phyloP scores from a whole-genome alignment of 2,113 vertebrate genomes.

The Ceuthmochares aereus region DNA sequence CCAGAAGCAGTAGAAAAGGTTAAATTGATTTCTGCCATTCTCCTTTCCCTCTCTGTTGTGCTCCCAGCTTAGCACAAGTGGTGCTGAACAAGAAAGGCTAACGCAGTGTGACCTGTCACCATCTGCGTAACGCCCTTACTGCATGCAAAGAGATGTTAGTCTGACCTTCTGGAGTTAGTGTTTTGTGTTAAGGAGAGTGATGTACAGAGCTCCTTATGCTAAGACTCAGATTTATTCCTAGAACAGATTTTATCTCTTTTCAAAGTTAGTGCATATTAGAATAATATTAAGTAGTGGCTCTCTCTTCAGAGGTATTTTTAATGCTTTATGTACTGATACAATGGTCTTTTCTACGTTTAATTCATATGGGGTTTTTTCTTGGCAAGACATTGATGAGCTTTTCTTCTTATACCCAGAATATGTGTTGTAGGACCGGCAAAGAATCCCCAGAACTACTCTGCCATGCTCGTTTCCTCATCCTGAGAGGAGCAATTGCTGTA shows the following conservation, averaged over 20 bases:
- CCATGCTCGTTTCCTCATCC: neutral
- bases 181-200: neutral
- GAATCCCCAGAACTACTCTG: neutral
- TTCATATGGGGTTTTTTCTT: neutral
- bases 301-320: neutral
- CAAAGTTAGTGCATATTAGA: neutral
- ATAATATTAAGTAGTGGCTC: neutral
- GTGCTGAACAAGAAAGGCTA: neutral
- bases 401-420: neutral
- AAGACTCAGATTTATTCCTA: neutral
- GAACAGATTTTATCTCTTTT: neutral
- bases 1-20: neutral
- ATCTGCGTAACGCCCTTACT: rapidly evolving
- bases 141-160: no score
- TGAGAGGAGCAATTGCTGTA: neutral
- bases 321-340: neutral
- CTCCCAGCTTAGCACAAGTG: neutral
- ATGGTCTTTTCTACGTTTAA: neutral
- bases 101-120: neutral
- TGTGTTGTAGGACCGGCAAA: neutral
- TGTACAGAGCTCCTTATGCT: neutral
- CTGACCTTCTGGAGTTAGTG: neutral
- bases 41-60: neutral
- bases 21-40: neutral
- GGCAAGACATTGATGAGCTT: neutral